Evolutionary conservation across 2,113 vertebrate species (phyloP).

Genomic region (Platichthys stellatus): DNA sequence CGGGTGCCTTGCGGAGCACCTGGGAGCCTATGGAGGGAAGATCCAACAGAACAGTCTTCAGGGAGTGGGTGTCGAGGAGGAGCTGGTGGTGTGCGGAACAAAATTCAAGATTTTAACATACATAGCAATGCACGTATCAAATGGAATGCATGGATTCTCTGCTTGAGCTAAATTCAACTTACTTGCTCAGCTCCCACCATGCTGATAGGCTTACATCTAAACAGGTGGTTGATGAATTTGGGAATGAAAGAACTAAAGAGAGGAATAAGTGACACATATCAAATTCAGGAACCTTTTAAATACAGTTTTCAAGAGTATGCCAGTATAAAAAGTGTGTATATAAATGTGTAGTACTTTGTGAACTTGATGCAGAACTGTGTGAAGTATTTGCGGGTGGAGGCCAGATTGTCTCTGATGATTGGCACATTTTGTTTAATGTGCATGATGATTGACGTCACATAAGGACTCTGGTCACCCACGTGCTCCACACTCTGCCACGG

Average conservation of each 20-base stretch:
- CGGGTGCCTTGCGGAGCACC: slow-evolving; percentile 96
- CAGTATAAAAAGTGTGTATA: neutral
- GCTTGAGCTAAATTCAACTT: slow-evolving; percentile 26
- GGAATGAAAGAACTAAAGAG: slow-evolving; percentile 94
- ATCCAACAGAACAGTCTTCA: slow-evolving; percentile 97
- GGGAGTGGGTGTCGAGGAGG: slow-evolving; percentile 95
- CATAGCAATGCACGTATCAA: neutral
- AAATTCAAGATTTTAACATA: neutral
- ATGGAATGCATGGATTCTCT: neutral
- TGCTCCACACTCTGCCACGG: slow-evolving; percentile 99
- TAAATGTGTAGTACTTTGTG: slow-evolving; percentile 87
- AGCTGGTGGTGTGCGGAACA: slow-evolving; percentile 81
- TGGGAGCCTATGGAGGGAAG: slow-evolving; percentile 98
- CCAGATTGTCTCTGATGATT: slow-evolving; percentile 96
- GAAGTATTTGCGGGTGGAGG: slow-evolving; percentile 98
- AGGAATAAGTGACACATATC: slow-evolving; percentile 34
- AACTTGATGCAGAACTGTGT: slow-evolving; percentile 99
- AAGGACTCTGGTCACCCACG: slow-evolving; percentile 98
- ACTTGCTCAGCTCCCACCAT: slow-evolving; percentile 99
- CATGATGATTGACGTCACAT: slow-evolving; percentile 97
- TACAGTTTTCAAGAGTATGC: neutral
- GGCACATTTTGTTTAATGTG: slow-evolving; percentile 99
- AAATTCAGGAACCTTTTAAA: slow-evolving; percentile 3
- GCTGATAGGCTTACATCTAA: slow-evolving; percentile 98
- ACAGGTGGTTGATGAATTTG: slow-evolving; percentile 98